Conservation (phyloP, 2,797 vertebrate genomes). For the Hypotaenidia philippensis region DNA sequence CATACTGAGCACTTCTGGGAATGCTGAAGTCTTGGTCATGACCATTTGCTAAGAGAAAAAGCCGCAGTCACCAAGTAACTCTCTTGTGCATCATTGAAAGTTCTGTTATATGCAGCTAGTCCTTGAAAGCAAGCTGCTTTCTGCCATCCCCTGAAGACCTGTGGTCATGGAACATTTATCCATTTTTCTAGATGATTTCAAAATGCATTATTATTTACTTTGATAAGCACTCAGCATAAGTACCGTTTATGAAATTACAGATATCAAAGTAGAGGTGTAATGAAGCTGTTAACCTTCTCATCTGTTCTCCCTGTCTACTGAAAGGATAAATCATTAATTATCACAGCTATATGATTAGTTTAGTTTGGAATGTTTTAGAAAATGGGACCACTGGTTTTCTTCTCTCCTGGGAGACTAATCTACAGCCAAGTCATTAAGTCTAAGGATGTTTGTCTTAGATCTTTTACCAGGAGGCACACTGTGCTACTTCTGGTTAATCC, state of each 20-base stretch:
- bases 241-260: slow-evolving; percentile 38
- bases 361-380: slow-evolving; percentile 24
- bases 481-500: slow-evolving; percentile 32
- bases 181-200: slow-evolving; percentile 69
- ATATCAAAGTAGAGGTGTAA: slow-evolving; percentile 42
- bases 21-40: neutral
- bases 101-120: slow-evolving; percentile 38
- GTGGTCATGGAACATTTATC: slow-evolving; percentile 64
- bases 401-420: neutral
- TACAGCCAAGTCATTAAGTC: slow-evolving; percentile 3
- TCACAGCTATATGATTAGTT: slow-evolving; percentile 30
- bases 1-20: slow-evolving; percentile 16
- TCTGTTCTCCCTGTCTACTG: slow-evolving; percentile 5
- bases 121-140: slow-evolving; percentile 58
- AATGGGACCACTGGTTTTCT: neutral
- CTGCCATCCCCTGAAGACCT: slow-evolving; percentile 63
- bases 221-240: slow-evolving; percentile 25
- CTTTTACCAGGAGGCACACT: slow-evolving; percentile 30
- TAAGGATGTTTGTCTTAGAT: slow-evolving; percentile 43
- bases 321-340: slow-evolving; percentile 38
- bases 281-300: slow-evolving; percentile 19
- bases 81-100: slow-evolving; percentile 47
- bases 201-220: slow-evolving; percentile 59
- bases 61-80: slow-evolving; percentile 58
- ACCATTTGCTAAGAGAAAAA: slow-evolving; percentile 50